Base-by-base conservation (phyloP, 2,888 invertebrate species). In the Xiphydria camelus region DNA sequence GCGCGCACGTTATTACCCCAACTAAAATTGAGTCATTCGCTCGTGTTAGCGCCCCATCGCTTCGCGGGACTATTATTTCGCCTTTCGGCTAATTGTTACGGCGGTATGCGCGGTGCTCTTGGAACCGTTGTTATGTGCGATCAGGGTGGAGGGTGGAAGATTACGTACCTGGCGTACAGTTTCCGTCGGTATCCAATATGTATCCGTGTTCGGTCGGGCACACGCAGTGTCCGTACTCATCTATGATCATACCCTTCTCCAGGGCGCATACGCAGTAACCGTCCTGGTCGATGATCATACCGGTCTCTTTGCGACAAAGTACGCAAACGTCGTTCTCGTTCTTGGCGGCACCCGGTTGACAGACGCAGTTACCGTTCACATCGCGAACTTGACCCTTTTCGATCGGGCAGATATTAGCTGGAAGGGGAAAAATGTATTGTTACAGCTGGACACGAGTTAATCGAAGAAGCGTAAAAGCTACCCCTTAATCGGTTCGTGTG, bases 211-310 rank as follows among this genome's bases (percentile, higher is more conserved):
- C 82, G 2, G 82, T 81, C 1, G 88, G 87, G 53, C 88, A 88
- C 1, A 87, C 83, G 68, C 94, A 94, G 60, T 83, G 83, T 20
- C 86, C 87, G 26, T 87, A 82, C 47, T 89, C 88, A 50, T 89
- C 89, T 19, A 88, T 83, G 10, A 87, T 84, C 75, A 87, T 83
- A 19, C 92, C 92, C 45, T 86, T 84, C 53, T 87, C 87, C 4
- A 88, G 75, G 41, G 89, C 91, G 66, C 93, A 94, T 1, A 89
- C 85, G 66, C 93, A 94, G 32, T 87, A 86, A 1, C 91, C 91
- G 26, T 85, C 82, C 41, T 85, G 83, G 61, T 90, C 89, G 17
- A 91, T 79, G 48, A 86, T 83, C 66, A 85, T 85, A 2, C 92
- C 93, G 53, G 85, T 83, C 49, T 85, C 84, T 18, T 80, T 77